phyloP scores from a whole-genome alignment of 2,113 vertebrate species.

The Charina bottae region DNA sequence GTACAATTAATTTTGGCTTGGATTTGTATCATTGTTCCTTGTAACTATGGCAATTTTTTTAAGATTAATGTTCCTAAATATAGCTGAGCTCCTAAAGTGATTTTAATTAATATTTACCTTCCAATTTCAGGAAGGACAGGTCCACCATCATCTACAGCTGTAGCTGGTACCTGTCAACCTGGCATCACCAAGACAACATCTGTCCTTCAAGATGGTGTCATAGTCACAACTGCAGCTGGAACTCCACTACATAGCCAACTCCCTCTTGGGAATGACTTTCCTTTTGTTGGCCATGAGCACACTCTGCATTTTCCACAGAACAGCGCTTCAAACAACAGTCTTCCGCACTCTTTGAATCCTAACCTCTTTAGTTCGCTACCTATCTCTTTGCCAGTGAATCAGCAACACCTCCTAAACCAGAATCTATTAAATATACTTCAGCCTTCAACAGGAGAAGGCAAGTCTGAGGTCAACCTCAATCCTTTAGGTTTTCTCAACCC shows the following conservation, averaged over 20 bases:
- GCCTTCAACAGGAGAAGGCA: conserved; percentile 84
- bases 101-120: conserved; percentile 20
- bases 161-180: conserved; percentile 81
- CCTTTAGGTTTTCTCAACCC: conserved; percentile 82
- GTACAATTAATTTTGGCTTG: not conserved
- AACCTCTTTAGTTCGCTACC: conserved; percentile 83
- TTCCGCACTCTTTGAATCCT: conserved; percentile 78
- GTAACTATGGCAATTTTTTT: not conserved
- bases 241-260: conserved; percentile 78
- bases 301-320: conserved; percentile 79
- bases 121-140: conserved; percentile 68
- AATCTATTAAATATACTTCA: conserved; percentile 84
- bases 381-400: conserved; percentile 83
- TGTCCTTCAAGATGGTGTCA: conserved; percentile 82
- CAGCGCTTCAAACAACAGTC: conserved; percentile 78
- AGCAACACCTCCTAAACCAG: conserved; percentile 86
- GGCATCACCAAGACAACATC: conserved; percentile 85
- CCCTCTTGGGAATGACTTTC: conserved; percentile 77
- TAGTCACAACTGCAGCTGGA: conserved; percentile 81
- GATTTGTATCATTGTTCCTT: not conserved
- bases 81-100: not conserved
- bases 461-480: conserved; percentile 83
- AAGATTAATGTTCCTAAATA: not conserved
- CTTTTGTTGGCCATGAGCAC: conserved; percentile 78
- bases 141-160: conserved; percentile 76